Base-by-base conservation (phyloP, 2,113 vertebrate genomes). In the Chitala chitala region DNA sequence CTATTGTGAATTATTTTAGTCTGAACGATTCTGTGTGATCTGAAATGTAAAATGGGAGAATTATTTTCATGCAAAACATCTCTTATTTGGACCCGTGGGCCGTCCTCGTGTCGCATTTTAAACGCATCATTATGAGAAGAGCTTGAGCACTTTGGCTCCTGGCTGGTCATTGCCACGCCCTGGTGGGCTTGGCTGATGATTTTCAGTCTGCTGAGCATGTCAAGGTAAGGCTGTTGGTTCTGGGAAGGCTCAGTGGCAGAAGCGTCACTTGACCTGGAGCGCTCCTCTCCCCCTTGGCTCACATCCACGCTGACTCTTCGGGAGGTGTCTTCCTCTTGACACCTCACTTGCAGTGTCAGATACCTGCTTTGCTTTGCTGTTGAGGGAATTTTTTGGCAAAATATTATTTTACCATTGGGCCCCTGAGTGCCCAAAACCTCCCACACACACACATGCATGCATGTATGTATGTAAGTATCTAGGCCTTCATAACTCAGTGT, bases 111-210 rank as follows among this genome's bases (percentile, higher is more conserved):
- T 3, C 9, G 50, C 61, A 53, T 53, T 51, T 9, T 7, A 24
- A 22, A 40, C 58, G 31, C 71, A n/a, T 26, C 59, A 40, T 79
- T 71, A 50, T 20, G 31, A 33, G 59, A 63, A 63, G 38, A 63
- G 31, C 59, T 20, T 38, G 10, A 7, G 59, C 15, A n/a, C n/a
- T n/a, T n/a, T n/a, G n/a, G n/a, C n/a, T n/a, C n/a, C n/a, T n/a
- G n/a, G n/a, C n/a, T n/a, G n/a, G n/a, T n/a, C n/a, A n/a, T n/a
- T n/a, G n/a, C n/a, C n/a, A n/a, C n/a, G n/a, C n/a, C n/a, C n/a
- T n/a, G n/a, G n/a, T n/a, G n/a, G n/a, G n/a, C n/a, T n/a, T n/a
- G n/a, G n/a, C n/a, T n/a, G n/a, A n/a, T n/a, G n/a, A n/a, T n/a
- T n/a, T n/a, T n/a, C n/a, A n/a, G n/a, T n/a, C n/a, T n/a, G n/a